Conservation (phyloP, 2,888 invertebrate species). For the Zygaena filipendulae region DNA sequence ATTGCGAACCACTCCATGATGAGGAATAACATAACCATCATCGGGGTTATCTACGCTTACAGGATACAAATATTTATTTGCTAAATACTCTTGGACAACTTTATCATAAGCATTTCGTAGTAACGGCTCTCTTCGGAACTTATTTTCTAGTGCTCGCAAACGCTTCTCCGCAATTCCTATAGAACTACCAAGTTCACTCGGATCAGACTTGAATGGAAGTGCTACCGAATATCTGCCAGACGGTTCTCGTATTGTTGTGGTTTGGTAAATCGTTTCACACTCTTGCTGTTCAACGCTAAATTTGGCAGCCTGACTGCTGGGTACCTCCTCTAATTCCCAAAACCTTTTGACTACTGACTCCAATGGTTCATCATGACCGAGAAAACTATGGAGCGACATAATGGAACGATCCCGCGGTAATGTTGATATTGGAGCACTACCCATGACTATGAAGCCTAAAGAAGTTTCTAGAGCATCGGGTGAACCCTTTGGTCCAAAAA, state of each 20-base stretch:
- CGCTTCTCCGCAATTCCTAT: slow-evolving; percentile 2
- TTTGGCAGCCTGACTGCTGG: neutral
- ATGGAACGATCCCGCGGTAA: too few relatives aligned
- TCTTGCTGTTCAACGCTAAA: slow-evolving; percentile 9
- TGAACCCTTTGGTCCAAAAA: slow-evolving; percentile 3
- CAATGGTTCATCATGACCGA: slow-evolving; percentile 3
- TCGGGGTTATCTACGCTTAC: neutral
- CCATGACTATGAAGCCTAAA: slow-evolving; percentile 8
- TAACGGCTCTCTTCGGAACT: slow-evolving; percentile 1
- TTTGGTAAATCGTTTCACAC: slow-evolving; percentile 2
- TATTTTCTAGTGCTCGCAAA: too few relatives aligned
- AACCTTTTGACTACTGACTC: too few relatives aligned
- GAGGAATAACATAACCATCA: slow-evolving; percentile 9
- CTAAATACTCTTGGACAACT: too few relatives aligned
- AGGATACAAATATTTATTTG: too few relatives aligned
- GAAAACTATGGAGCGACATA: too few relatives aligned
- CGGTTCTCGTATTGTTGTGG: slow-evolving; percentile 1
- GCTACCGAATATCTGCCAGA: slow-evolving; percentile 3
- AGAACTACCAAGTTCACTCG: slow-evolving; percentile 9
- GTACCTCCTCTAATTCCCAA: too few relatives aligned
- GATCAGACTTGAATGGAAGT: slow-evolving; percentile 5
- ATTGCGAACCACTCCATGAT: slow-evolving; percentile 10
- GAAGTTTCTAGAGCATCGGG: slow-evolving; percentile 6
- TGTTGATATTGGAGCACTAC: slow-evolving; percentile 1
- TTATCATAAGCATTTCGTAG: slow-evolving; percentile 6